Conservation (phyloP, 2,888 invertebrate genomes). For the Sphecodes monilicornis region DNA sequence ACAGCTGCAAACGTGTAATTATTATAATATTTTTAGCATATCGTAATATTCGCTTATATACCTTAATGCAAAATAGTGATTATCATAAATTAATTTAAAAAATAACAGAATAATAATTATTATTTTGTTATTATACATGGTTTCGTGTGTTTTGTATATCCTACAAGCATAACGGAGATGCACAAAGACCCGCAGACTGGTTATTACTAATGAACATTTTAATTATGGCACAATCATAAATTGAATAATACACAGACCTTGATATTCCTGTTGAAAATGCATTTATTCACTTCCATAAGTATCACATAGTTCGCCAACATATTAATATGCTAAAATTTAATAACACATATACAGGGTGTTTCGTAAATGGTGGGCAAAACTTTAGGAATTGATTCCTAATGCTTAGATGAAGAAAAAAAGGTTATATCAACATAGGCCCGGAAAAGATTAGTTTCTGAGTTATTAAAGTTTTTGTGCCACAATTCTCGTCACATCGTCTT, state of each 20-base stretch:
- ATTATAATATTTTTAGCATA: neutral
- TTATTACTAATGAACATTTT: neutral
- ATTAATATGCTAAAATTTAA: conserved; percentile 4
- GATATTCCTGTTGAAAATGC: neutral
- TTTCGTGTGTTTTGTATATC: neutral
- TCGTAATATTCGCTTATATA: too few relatives aligned
- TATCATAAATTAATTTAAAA: neutral
- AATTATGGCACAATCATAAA: neutral
- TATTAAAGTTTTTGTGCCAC: too few relatives aligned
- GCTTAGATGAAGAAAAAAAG: too few relatives aligned
- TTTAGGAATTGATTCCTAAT: too few relatives aligned
- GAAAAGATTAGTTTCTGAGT: too few relatives aligned
- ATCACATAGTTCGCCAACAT: neutral
- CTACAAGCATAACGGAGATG: neutral
- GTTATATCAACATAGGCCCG: too few relatives aligned
- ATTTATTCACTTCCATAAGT: neutral
- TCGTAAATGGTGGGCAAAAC: too few relatives aligned
- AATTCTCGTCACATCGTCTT: too few relatives aligned
- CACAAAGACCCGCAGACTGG: neutral
- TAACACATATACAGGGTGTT: neutral
- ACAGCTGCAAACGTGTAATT: neutral
- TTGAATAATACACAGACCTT: neutral
- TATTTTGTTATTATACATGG: neutral
- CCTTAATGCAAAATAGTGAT: too few relatives aligned
- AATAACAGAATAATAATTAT: neutral